Base-by-base conservation (phyloP, 2,888 invertebrate species). In the Dicyrtomina minuta region DNA sequence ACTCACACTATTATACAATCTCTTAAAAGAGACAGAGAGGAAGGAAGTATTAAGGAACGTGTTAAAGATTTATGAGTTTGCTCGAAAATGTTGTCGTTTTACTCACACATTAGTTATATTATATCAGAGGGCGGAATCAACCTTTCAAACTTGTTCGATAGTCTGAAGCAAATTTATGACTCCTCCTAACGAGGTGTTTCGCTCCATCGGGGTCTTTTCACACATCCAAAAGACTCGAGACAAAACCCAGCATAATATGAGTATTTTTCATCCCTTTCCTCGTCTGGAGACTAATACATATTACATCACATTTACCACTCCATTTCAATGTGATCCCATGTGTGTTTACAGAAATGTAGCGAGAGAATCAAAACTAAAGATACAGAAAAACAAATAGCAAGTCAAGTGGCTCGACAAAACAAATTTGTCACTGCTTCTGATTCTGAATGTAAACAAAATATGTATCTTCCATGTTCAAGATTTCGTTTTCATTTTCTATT, bases 61-160 rank as follows among this genome's bases (percentile, higher is more conserved):
- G 51, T 58, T 51, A 59, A 53, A 67, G 67, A 67, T 67, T 67
- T 67, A 67, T 67, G 58, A 51, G 46, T 67, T 60, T 58, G 66
- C 60, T 67, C 60, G 41, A 67, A 67, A 67, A 51, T 41, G 24
- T 41, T 49, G 67, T 67, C 67, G 60, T 67, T 67, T 67, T 67
- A 59, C 59, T 49, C 60, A 60, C 46, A 60, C 59, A 67, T 67
- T 60, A 51, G 67, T 67, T 67, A 59, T 41, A 53, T 51, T 51
- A 59, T 59, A 67, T 59, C 59, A 49, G 60, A 59, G 66, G 67
- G 67, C 67, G 67, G 67, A 66, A 67, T 67, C 67, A 59, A 33
- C 67, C 60, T 59, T 46, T 59, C 67, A 67, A 67, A 67, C 67
- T 59, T 67, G 67, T 59, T 67, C 59, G 41, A 60, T 67, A 60